phyloP scores from a whole-genome alignment of 2,888 invertebrate genomes.

The Leucoptera coffeella region DNA sequence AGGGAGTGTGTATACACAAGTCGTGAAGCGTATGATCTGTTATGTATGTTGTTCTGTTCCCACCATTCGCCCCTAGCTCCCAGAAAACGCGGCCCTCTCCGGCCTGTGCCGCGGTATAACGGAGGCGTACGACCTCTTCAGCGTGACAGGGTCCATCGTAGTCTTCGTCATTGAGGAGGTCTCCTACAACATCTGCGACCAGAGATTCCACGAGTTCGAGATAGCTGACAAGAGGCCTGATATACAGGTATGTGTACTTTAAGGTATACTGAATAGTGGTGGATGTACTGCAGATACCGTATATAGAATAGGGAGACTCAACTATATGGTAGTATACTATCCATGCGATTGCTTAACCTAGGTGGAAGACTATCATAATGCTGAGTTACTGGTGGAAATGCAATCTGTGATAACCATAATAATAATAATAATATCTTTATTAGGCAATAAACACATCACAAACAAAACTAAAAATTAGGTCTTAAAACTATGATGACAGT shows the following conservation, averaged over 20 bases:
- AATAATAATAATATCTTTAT: too few species aligned
- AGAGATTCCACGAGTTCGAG: conserved; percentile 87
- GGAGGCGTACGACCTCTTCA: conserved; percentile 81
- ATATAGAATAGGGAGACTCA: too few species aligned
- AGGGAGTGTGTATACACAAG: conserved; percentile 80
- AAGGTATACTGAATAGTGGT: conserved; percentile 51
- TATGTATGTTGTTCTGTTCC: conserved; percentile 63
- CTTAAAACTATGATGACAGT: too few species aligned
- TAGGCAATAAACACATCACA: too few species aligned
- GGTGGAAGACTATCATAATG: too few species aligned
- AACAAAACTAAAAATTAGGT: too few species aligned
- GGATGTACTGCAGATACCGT: neutral
- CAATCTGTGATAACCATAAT: too few species aligned
- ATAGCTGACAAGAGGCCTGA: conserved; percentile 67
- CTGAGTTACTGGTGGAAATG: too few species aligned
- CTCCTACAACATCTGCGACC: conserved; percentile 92
- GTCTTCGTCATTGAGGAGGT: conserved; percentile 84
- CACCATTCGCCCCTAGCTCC: conserved; percentile 74
- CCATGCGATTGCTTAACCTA: too few species aligned
- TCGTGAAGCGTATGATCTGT: conserved; percentile 82
- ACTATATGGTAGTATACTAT: too few species aligned
- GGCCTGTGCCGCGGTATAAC: conserved; percentile 78
- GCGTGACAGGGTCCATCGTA: conserved; percentile 64
- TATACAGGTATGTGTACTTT: conserved; percentile 73
- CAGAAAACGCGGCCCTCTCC: conserved; percentile 73